Conservation (phyloP, 2,113 vertebrate species). For the Ctenomys sociabilis region DNA sequence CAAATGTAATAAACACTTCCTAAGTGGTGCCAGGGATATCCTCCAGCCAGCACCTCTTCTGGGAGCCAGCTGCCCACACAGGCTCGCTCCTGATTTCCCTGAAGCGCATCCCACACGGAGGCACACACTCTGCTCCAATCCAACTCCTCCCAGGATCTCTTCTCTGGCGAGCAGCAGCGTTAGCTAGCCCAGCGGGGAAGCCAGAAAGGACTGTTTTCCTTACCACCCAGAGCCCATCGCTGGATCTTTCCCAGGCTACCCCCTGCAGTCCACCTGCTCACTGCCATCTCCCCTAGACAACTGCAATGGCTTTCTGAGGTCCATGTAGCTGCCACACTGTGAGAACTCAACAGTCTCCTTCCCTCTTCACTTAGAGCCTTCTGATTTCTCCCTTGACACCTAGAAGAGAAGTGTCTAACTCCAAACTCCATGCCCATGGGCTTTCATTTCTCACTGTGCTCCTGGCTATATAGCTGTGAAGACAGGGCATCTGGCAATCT, state of each 20-base stretch:
- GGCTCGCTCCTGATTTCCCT: not conserved
- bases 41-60: not conserved
- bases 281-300: not conserved
- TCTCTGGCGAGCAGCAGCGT: not conserved
- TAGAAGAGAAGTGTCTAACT: not conserved
- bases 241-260: not conserved
- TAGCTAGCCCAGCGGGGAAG: not conserved
- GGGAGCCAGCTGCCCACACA: not conserved
- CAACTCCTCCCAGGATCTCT: not conserved
- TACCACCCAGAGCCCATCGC: too few relatives aligned
- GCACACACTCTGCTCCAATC: not conserved
- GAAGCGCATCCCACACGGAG: not conserved
- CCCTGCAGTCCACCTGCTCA: not conserved
- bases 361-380: not conserved
- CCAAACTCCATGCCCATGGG: not conserved
- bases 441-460: not conserved
- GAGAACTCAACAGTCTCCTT: not conserved
- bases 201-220: not conserved
- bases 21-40: not conserved
- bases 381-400: not conserved
- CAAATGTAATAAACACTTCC: not conserved
- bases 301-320: not conserved
- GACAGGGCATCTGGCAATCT: not conserved
- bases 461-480: not conserved
- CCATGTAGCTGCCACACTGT: too few relatives aligned